Base-by-base conservation (phyloP, 1,140 invertebrate genomes). In the Anoplophora glabripennis region DNA sequence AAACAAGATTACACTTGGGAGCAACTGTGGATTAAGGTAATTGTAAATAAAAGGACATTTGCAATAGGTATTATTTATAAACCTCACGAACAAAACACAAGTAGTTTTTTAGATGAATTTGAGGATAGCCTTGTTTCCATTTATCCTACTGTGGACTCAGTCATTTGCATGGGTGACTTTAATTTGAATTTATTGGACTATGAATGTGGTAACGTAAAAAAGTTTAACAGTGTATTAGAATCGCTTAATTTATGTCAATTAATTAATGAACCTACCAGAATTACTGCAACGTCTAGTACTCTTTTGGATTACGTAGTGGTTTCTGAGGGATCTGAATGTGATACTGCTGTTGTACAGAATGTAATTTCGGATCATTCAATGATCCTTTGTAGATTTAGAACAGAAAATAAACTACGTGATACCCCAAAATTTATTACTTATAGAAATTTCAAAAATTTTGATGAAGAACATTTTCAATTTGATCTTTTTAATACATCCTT, bases 391-490 rank as follows among this genome's bases (percentile, higher is more conserved):
- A 28, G 21, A 28, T 28, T 28, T 28, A 28, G 21, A 28, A 5
- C 21, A 28, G 21, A 28, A 28, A 28, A 28, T 28, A 28, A 28
- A 28, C 5, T 28, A 28, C 5, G 5, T 28, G 21, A 28, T 28
- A 28, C 21, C 2, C 5, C 21, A 28, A 28, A 28, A 28, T 28
- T 28, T 28, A 28, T 28, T 28, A 28, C 21, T 28, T 28, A 33
- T n/a, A 33, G 28, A 33, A 48, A 48, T 28, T 48, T 48, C 7
- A 34, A 48, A 18, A 48, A 28, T 48, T 48, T 48, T 48, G 46
- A 48, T 28, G 4, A 48, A 18, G 46, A 48, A 11, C 18, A 28
- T 48, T 48, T 48, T 48, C 46, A 14, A 8, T 28, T 17, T 44
- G 41, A 44, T 15, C 41, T 44, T 15, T 15, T 15, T 9, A 44